phyloP scores from a whole-genome alignment of 2,113 vertebrate species.

The Coreoperca whiteheadi region DNA sequence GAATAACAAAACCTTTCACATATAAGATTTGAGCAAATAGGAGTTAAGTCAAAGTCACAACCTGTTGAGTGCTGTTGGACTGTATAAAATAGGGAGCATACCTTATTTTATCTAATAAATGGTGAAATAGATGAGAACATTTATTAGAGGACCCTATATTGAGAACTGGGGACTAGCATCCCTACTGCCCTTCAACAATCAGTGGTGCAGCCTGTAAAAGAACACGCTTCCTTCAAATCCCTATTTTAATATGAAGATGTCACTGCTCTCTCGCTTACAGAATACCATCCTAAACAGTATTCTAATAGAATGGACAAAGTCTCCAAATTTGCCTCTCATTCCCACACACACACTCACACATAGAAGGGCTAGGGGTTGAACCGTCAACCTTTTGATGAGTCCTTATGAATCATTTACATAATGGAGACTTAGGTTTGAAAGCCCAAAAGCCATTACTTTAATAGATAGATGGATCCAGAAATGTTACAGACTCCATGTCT shows the following conservation, averaged over 20 bases:
- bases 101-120: neutral
- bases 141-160: slow-evolving; percentile 26
- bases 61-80: neutral
- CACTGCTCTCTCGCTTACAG: neutral
- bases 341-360: neutral
- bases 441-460: neutral
- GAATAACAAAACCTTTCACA: neutral
- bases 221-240: neutral
- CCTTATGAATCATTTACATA: neutral
- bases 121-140: slow-evolving; percentile 44
- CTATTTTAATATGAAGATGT: neutral
- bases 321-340: neutral
- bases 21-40: neutral
- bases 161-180: slow-evolving; percentile 9
- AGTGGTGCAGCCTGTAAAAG: slow-evolving; percentile 14
- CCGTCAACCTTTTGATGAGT: neutral
- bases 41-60: neutral
- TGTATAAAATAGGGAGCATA: slow-evolving; percentile 24
- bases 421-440: slow-evolving; percentile 4
- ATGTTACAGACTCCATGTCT: slow-evolving; percentile 8
- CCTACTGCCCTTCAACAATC: neutral
- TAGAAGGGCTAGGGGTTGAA: neutral
- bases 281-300: neutral
- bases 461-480: neutral
- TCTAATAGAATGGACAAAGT: neutral